Evolutionary conservation across 2,888 invertebrate species (phyloP), one percentile per base, ranked within the genome.

Genomic region (Erebia ligea): DNA sequence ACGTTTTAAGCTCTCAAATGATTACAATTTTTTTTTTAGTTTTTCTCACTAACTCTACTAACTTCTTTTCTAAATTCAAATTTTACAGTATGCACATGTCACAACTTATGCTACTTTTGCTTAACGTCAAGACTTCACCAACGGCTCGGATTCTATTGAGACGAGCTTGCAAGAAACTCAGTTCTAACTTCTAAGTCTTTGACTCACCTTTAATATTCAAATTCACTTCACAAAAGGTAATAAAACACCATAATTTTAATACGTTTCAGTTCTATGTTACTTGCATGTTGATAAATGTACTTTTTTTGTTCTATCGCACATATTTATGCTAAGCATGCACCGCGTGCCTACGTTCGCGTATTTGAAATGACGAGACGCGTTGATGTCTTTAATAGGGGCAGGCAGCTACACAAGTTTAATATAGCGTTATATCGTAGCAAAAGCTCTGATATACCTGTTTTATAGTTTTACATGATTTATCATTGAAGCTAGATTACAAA

Each of bases 381-480:
- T 67, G 67, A 67, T 48, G 67, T 67, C 67, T 67, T 67, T 58
- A 58, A 48, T 67, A 67, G 15, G 67, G 56, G 58, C 56, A n/a
- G 42, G 66, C 13, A 25, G 11, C 19, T 17, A 9, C 13, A 40
- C n/a, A 40, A 62, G 45, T 42, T 45, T 40, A 21, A 54, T 52
- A 21, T 21, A 48, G 6, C 13, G 8, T 42, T 61, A 19, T 45
- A 42, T n/a, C 40, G 13, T 40, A 15, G 50, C 34, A 8, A 34
- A 59, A 59, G 59, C 17, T 11, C 10, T 40, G 25, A 8, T n/a
- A 40, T 17, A 50, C n/a, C 50, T n/a, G n/a, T 50, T 50, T 50
- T 50, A 50, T 5, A 50, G 15, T 1, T 50, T 50, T 50, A 50
- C 15, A 50, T 15, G n/a, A n/a, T n/a, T 5, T 50, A 50, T n/a